A percentile compares a stretch with the other conserved stretches of the same genome.
Conservation (phyloP, 2,888 invertebrate species). For the Lasiommata megera region DNA sequence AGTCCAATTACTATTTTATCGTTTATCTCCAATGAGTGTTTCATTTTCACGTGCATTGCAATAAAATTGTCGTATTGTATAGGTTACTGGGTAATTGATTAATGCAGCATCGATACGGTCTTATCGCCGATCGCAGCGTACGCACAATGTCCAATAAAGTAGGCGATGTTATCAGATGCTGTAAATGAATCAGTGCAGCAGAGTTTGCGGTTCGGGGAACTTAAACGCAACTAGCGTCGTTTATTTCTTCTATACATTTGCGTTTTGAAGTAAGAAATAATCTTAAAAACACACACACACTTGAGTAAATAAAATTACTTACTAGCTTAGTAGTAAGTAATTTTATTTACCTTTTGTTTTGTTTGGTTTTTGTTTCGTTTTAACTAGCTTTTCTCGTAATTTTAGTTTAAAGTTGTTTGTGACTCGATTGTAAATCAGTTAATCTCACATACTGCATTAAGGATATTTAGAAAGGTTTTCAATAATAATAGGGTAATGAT, state of each 20-base stretch:
- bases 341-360: no score
- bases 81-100: constrained; percentile 54
- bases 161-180: constrained; percentile 68
- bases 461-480: no score
- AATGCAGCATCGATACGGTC: constrained; percentile 61
- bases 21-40: constrained; percentile 61
- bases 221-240: constrained; percentile 33
- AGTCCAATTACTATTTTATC: constrained; percentile 47
- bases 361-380: no score
- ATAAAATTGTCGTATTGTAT: constrained; percentile 66
- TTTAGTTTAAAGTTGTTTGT: no score
- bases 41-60: constrained; percentile 64
- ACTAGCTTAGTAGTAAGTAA: no score
- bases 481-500: no score
- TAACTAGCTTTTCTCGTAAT: no score
- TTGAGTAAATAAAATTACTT: no score
- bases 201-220: constrained; percentile 39
- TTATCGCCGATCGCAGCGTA: constrained; percentile 64
- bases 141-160: constrained; percentile 78
- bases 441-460: no score
- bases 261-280: constrained; percentile 14
- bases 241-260: constrained; percentile 17
- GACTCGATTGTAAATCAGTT: no score
- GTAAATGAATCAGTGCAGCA: constrained; percentile 71
- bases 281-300: neutral